Evolutionary conservation across 2,888 invertebrate genomes (phyloP).

Genomic region (Trichogramma evanescens): DNA sequence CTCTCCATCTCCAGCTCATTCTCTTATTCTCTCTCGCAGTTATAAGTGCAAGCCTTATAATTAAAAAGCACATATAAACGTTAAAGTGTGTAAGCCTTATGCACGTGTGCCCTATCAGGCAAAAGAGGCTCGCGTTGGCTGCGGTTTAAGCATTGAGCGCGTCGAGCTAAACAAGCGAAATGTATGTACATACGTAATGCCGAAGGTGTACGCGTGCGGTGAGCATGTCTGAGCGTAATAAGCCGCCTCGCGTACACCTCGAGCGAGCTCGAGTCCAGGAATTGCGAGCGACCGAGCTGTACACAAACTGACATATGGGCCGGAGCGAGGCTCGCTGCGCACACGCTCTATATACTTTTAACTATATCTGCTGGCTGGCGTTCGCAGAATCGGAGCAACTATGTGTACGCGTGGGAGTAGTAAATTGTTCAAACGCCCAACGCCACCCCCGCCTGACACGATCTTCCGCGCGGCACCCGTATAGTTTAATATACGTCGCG

Average conservation of each 20-base stretch:
- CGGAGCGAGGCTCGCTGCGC: too few species aligned
- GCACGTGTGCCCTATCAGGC: too few species aligned
- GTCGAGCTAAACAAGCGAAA: constrained; percentile 4
- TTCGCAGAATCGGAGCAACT: constrained; percentile 7
- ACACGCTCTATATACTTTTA: background rate
- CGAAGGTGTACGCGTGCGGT: constrained; percentile 1
- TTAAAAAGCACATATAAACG: too few species aligned
- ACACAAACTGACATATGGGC: constrained; percentile 17
- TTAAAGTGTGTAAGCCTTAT: too few species aligned
- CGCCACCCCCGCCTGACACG: constrained; percentile 18
- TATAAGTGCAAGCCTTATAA: too few species aligned
- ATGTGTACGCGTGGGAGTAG: constrained; percentile 12
- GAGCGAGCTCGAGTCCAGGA: constrained; percentile 2
- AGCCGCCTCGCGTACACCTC: background rate
- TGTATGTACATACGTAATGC: background rate
- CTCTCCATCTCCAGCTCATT: too few species aligned
- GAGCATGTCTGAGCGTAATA: background rate
- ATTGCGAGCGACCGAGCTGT: background rate
- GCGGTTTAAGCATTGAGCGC: too few species aligned
- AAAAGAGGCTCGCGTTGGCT: too few species aligned
- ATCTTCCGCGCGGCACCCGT: constrained; percentile 21
- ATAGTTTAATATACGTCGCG: constrained; percentile 20
- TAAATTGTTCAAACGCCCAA: constrained; percentile 16
- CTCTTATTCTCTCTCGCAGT: too few species aligned
- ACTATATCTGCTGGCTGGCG: constrained; percentile 6